Evolutionary conservation across 2,888 invertebrate genomes (phyloP).

Genomic region (Coenonympha arcania): DNA sequence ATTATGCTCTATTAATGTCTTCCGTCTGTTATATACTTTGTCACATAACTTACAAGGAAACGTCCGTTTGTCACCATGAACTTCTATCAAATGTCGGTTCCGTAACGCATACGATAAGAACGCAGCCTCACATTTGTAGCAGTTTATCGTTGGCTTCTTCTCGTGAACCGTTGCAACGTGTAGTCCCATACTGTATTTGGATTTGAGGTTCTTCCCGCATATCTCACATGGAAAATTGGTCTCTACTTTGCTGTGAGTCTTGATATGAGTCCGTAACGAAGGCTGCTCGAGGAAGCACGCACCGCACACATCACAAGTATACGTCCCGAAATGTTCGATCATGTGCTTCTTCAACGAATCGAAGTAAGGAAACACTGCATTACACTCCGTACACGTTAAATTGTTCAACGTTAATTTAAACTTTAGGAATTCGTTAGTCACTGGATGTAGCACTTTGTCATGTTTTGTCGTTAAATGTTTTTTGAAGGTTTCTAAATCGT

Average conservation of each 20-base stretch:
- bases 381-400: slow-evolving; percentile 24
- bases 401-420: slow-evolving; percentile 36
- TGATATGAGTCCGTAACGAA: slow-evolving; percentile 48
- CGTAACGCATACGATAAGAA: slow-evolving; percentile 65
- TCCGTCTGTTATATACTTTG: slow-evolving; percentile 50
- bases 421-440: slow-evolving; percentile 50
- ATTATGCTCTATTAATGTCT: slow-evolving; percentile 24
- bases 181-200: slow-evolving; percentile 46
- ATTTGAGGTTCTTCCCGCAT: slow-evolving; percentile 60
- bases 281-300: slow-evolving; percentile 44
- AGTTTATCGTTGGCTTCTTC: slow-evolving; percentile 35
- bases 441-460: slow-evolving; percentile 52
- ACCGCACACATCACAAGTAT: slow-evolving; percentile 62
- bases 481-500: slow-evolving; percentile 50
- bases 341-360: slow-evolving; percentile 65
- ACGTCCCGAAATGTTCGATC: slow-evolving; percentile 63
- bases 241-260: slow-evolving; percentile 47
- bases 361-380: slow-evolving; percentile 52
- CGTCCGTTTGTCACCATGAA: slow-evolving; percentile 53
- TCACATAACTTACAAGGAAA: slow-evolving; percentile 57
- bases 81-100: slow-evolving; percentile 59
- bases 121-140: slow-evolving; percentile 59
- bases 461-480: slow-evolving; percentile 46
- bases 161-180: slow-evolving; percentile 54
- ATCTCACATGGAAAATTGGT: slow-evolving; percentile 53